phyloP scores from a whole-genome alignment of 2,888 invertebrate genomes.

The Thymelicus sylvestris region DNA sequence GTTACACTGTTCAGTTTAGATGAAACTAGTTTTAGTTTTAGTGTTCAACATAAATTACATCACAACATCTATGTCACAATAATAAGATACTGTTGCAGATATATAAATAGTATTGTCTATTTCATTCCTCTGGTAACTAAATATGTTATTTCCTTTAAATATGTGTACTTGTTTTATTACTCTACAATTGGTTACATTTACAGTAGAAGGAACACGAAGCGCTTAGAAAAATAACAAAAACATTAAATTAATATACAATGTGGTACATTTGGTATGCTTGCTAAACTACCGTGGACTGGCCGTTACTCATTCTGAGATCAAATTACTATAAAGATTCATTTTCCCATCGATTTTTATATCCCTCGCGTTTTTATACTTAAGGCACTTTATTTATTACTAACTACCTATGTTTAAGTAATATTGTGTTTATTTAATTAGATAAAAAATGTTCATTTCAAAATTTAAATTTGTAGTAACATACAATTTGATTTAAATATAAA shows the following conservation, averaged over 20 bases:
- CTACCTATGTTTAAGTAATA: too few species aligned
- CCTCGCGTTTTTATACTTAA: conserved; percentile 8
- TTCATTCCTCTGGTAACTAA: conserved; percentile 14
- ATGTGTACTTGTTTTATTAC: conserved; percentile 19
- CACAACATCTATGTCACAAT: conserved; percentile 5
- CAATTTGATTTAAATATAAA: too few species aligned
- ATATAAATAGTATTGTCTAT: conserved; percentile 1
- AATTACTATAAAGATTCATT: conserved; percentile 65
- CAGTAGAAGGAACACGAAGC: conserved; percentile 78
- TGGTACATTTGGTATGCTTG: conserved; percentile 78
- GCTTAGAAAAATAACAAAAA: conserved; percentile 60
- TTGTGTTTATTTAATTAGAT: too few species aligned
- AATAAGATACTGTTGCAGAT: conserved; percentile 2
- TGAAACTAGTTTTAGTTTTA: not conserved
- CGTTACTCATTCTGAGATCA: conserved; percentile 71
- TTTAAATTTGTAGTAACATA: too few species aligned
- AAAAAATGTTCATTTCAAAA: too few species aligned
- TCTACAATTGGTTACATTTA: conserved; percentile 45
- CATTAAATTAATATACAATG: conserved; percentile 66
- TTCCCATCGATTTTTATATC: conserved; percentile 21
- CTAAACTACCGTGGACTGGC: conserved; percentile 63
- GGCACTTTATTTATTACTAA: conserved; percentile 21
- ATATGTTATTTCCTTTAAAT: conserved; percentile 17
- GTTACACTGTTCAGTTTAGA: not conserved
- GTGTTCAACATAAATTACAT: conserved; percentile 12